phyloP scores from a whole-genome alignment of 2,797 vertebrate species.

The Rhinoraja longicauda region DNA sequence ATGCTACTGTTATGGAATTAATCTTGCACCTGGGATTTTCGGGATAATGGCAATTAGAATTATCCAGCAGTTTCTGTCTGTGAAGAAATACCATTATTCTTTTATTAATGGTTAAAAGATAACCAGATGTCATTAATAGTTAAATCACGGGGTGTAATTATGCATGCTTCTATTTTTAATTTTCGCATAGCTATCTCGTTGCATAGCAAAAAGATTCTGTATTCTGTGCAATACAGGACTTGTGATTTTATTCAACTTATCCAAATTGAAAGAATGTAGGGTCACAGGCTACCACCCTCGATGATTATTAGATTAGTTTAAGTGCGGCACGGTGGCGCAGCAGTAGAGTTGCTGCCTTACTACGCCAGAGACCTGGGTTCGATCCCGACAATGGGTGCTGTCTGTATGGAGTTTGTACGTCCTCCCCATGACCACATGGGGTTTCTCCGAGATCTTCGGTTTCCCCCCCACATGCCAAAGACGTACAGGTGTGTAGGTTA shows the following conservation, averaged over 20 bases:
- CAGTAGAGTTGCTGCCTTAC: no score
- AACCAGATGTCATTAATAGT: not conserved
- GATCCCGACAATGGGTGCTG: no score
- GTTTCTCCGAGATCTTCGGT: no score
- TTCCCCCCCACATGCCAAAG: no score
- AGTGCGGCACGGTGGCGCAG: no score
- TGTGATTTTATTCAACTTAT: not conserved
- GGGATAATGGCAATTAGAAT: not conserved
- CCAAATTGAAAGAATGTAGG: not conserved
- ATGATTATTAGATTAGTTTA: not conserved
- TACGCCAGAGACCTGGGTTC: no score
- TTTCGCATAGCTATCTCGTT: not conserved
- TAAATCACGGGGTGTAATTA: not conserved
- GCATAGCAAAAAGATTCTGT: not conserved
- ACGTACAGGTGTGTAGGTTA: no score
- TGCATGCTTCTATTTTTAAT: not conserved
- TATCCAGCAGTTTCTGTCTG: not conserved
- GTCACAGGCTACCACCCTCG: not conserved
- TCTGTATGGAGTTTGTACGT: no score
- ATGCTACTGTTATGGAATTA: not conserved
- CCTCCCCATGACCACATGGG: no score
- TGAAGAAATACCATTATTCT: not conserved
- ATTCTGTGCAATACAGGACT: not conserved
- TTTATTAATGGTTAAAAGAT: conserved; percentile 7
- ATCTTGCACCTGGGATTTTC: not conserved